Percentiles rank a stretch among this genome's conserved stretches.
These are phyloP conservation scores for Pogonophryne albipinna DNA, from an alignment of 2,797 vertebrate genomes.

Conservation along the genomic window DNA sequence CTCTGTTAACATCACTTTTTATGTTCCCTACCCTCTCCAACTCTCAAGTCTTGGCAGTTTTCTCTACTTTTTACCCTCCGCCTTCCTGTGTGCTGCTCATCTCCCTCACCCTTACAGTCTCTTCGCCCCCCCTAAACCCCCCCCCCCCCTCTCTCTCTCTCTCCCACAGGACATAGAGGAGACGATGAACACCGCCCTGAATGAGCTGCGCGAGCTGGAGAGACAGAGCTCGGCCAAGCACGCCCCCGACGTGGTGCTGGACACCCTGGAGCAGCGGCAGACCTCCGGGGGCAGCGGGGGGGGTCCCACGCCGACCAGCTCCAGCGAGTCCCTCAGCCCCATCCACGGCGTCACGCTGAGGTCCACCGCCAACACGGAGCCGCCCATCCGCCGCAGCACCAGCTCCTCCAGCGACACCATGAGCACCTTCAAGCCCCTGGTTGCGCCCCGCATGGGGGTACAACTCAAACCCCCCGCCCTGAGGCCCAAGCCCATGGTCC, in stretches of 20 bases:
- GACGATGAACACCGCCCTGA: conserved; percentile 98
- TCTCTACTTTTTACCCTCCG: background rate
- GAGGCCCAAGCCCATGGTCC: conserved; percentile 95
- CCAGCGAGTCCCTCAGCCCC: conserved; percentile 88
- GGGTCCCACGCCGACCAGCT: conserved; percentile 85
- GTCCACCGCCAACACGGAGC: conserved; percentile 85
- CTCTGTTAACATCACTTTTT: conserved; percentile 26
- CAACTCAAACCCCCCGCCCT: conserved; percentile 97
- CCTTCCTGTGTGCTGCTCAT: background rate
- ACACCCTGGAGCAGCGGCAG: conserved; percentile 96
- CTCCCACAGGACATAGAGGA: conserved; percentile 95
- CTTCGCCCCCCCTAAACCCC: too few relatives aligned
- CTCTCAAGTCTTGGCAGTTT: conserved; percentile 6
- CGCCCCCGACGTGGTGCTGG: conserved; percentile 97
- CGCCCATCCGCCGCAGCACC: conserved; percentile 92
- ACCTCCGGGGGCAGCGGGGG: conserved; percentile 83
- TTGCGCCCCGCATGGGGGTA: conserved; percentile 96
- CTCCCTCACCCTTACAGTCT: background rate
- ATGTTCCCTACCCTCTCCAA: background rate
- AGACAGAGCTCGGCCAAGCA: conserved; percentile 96
- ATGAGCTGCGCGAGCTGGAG: conserved; percentile 96
- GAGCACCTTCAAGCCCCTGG: conserved; percentile 97
- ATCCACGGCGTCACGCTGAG: conserved; percentile 79
- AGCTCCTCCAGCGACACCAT: conserved; percentile 93
- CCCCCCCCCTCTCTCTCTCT: background rate